Evolutionary conservation across 1,140 invertebrate species (phyloP), one percentile per base, ranked within the genome.

Genomic region (Vanessa tameamea): DNA sequence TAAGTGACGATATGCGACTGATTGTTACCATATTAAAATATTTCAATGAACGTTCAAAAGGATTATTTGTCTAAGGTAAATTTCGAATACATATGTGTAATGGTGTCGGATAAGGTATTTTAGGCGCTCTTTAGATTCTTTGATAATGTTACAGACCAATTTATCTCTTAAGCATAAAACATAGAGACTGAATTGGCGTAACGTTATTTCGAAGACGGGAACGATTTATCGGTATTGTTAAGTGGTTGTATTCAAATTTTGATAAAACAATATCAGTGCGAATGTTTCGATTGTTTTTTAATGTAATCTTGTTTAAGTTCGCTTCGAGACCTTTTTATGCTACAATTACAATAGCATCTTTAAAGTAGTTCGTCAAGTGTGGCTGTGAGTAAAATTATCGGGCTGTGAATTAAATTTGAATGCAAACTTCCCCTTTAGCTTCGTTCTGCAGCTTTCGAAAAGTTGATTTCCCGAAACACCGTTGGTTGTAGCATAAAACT

Each of bases 1-100:
- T 79, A 83, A 81, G 76, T 75, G 69, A 78, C 66, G 74, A 70
- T 59, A 64, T 75, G 78, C 77, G 82, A 85, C 82, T 86, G 83
- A 86, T 80, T 80, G 80, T 73, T 73, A 67, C 43, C 53, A 81
- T 84, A 81, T 71, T 77, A 63, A 69, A 59, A 69, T 69, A 63
- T 61, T 69, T 26, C 68, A 47, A 11, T 31, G 57, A 61, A 47
- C 63, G 14, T 48, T 71, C 48, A 43, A 71, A 43, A 9, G 9
- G 26, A 47, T 64, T 53, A 48, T 71, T 71, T 71, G 50, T 71
- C 61, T 48, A 50, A 61, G 20, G 43, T 57, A 47, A 69, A 61
- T 61, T 31, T 59, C 50, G 53, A 57, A 57, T 57, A 57, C 53
- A 57, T 31, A 61, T 61, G 57, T 61, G 57, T 61, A 61, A 20